These are phyloP conservation scores for Cotesia typhae DNA, from an alignment of 1,140 invertebrate species.

Conservation along the genomic window DNA sequence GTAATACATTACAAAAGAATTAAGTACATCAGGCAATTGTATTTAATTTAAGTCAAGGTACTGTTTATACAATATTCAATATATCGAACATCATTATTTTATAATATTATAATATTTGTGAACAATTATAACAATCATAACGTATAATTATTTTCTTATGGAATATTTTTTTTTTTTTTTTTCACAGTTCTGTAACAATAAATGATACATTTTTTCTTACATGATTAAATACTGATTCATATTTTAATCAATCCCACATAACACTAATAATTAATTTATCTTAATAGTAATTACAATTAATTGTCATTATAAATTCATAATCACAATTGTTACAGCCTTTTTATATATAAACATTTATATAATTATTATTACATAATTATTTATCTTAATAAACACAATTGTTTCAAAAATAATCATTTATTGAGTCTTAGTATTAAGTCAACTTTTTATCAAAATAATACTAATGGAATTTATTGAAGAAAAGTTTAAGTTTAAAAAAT, in stretches of 20 bases:
- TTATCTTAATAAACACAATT: no score
- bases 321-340: slow-evolving; percentile 21
- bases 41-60: no score
- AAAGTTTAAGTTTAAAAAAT: no score
- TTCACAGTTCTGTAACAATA: neutral
- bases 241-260: slow-evolving; percentile 4
- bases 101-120: neutral
- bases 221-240: slow-evolving; percentile 21
- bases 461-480: no score
- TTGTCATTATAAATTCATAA: slow-evolving; percentile 4
- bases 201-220: neutral
- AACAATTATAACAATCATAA: slow-evolving; percentile 6
- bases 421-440: no score
- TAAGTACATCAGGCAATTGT: no score
- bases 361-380: neutral
- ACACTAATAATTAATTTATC: slow-evolving; percentile 7
- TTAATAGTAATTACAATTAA: slow-evolving; percentile 5
- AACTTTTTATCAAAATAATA: no score
- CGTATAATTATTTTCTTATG: neutral
- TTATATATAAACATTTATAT: slow-evolving; percentile 17
- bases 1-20: neutral
- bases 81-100: slow-evolving; percentile 32
- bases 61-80: neutral
- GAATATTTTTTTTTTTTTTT: slow-evolving; percentile 12
- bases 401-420: no score